Percentiles rank a stretch among this genome's conserved stretches.
phyloP scores from a whole-genome alignment of 2,888 invertebrate species.

The Hypomecis punctinalis region DNA sequence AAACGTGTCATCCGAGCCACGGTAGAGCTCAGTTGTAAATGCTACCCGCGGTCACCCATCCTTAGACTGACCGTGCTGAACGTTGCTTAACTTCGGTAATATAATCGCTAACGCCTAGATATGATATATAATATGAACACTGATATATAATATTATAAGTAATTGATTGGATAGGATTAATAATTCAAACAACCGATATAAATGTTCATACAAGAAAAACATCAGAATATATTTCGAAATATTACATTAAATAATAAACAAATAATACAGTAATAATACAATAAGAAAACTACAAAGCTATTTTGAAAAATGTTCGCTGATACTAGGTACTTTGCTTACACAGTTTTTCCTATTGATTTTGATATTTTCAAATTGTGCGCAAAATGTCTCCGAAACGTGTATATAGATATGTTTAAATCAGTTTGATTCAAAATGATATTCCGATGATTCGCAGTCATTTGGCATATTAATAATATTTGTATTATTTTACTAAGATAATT shows the following conservation, averaged over 20 bases:
- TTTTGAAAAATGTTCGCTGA: constrained; percentile 4
- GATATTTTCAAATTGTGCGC: constrained; percentile 64
- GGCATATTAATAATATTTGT: constrained; percentile 36
- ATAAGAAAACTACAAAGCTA: constrained; percentile 34
- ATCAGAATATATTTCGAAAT: constrained; percentile 83
- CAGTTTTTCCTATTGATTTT: constrained; percentile 51
- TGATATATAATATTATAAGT: too few relatives aligned
- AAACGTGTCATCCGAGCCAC: too few relatives aligned
- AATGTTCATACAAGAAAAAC: constrained; percentile 73
- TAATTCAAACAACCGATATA: constrained; percentile 57
- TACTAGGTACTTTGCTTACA: constrained; percentile 16
- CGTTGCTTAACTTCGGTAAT: too few relatives aligned
- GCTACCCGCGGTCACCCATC: too few relatives aligned
- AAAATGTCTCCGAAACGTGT: constrained; percentile 66
- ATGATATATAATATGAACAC: too few relatives aligned
- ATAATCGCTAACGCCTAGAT: too few relatives aligned
- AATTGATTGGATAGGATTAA: neutral
- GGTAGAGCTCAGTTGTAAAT: too few relatives aligned
- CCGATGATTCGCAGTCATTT: constrained; percentile 57
- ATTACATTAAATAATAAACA: constrained; percentile 69
- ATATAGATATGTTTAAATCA: constrained; percentile 67
- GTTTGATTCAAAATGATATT: constrained; percentile 65
- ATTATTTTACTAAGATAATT: constrained; percentile 28
- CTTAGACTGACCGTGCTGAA: too few relatives aligned
- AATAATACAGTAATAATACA: constrained; percentile 50